phyloP scores from a whole-genome alignment of 64 coral and sea anemone genomes.

The Montipora capricornis region DNA sequence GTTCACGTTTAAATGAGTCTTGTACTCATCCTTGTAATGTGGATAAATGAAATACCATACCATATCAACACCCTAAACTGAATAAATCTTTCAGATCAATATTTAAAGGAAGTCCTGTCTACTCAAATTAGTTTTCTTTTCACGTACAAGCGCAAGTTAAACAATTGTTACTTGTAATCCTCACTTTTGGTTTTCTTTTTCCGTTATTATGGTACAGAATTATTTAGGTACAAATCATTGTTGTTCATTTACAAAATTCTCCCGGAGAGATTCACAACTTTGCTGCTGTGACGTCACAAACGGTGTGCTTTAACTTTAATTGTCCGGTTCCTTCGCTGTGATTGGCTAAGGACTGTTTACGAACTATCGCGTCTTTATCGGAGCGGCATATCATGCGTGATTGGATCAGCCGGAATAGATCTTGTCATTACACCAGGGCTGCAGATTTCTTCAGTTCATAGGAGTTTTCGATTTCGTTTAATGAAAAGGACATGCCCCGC shows the following conservation, averaged over 20 bases:
- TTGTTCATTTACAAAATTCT: too few relatives aligned
- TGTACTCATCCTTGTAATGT: too few relatives aligned
- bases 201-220: too few relatives aligned
- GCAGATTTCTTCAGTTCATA: not conserved
- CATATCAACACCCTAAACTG: not conserved
- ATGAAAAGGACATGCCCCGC: conserved; percentile 78
- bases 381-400: conserved; percentile 33
- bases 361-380: conserved; percentile 61
- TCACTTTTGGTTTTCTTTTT: too few relatives aligned
- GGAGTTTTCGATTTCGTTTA: conserved; percentile 3
- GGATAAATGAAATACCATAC: not conserved
- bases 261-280: too few relatives aligned
- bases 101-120: too few relatives aligned
- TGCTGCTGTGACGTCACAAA: conserved; percentile 62
- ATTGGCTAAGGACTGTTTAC: conserved; percentile 72
- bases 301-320: conserved; percentile 49
- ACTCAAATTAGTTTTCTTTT: too few relatives aligned
- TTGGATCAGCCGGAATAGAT: not conserved
- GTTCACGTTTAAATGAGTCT: too few relatives aligned
- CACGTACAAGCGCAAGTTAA: too few relatives aligned
- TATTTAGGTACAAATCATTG: too few relatives aligned
- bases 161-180: too few relatives aligned
- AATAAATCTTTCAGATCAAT: not conserved
- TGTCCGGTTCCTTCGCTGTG: conserved; percentile 14
- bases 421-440: not conserved